Evolutionary conservation across 2,113 vertebrate genomes (phyloP), one percentile per base, ranked within the genome.

Genomic region (Porphyrio hochstetteri): DNA sequence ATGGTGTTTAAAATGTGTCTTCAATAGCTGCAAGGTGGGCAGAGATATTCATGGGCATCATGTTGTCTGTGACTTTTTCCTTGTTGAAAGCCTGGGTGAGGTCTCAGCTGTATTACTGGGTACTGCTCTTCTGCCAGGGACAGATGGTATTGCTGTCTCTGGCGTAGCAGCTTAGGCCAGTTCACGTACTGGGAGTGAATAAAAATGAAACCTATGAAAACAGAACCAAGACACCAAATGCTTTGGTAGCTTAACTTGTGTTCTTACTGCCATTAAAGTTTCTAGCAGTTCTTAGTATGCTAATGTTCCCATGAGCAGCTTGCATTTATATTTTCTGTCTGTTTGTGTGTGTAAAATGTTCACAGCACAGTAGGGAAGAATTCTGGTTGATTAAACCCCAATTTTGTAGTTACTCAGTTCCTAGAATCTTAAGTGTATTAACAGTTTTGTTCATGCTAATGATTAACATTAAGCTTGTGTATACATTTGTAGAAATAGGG

Each of bases 41-140:
- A 44, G 31, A 57, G 56, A 13, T 42, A 29, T 17, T 80, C 5
- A 8, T 13, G 27, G 40, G 46, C 48, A 19, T 79, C 1, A 0
- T n/a, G 48, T 21, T 57, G 48, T 21, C 18, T 38, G 3, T 0
- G 2, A 10, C 25, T 40, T 5, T 31, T 77, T 23, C 50, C 50
- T 89, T 1, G 2, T 4, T 16, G 33, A 23, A 16, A 31, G 25
- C 28, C 31, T 0, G 0, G 27, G 31, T 42, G 50, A 67, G 52
- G 50, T 50, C 46, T 78, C 24, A 13, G 60, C 59, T 61, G 21
- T 42, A 4, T 67, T 61, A 8, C 15, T 56, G 27, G 15, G 48
- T 61, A 21, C 18, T n/a, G 74, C 40, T 74, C 18, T 88, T 52
- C 48, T 67, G 19, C 33, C 28, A 44, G 42, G 42, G 55, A 28